These are phyloP conservation scores for Grantiella picta DNA, from an alignment of 2,113 vertebrate genomes.

Conservation along the genomic window DNA sequence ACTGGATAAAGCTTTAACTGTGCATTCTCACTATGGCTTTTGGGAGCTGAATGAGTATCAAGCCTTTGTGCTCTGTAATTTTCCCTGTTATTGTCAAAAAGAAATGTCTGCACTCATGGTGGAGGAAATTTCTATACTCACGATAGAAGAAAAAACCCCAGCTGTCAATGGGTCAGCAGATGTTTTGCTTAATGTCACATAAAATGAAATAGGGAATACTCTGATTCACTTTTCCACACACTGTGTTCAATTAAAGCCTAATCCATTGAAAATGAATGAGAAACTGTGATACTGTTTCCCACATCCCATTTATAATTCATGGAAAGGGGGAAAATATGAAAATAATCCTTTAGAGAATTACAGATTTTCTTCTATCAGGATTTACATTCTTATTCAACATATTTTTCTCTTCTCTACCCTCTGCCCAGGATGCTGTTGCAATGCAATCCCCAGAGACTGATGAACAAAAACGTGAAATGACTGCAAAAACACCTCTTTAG, in stretches of 20 bases:
- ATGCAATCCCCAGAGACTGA: neutral
- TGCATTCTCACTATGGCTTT: neutral
- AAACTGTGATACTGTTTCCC: neutral
- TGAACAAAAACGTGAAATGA: neutral
- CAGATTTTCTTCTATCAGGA: neutral
- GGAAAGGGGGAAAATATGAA: neutral
- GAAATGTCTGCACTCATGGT: neutral
- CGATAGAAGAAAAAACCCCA: neutral
- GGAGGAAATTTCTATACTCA: neutral
- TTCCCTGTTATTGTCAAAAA: neutral
- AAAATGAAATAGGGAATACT: neutral
- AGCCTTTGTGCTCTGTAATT: fast-evolving
- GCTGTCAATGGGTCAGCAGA: neutral
- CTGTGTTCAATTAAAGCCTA: neutral
- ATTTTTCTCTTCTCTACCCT: neutral
- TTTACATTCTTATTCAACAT: neutral
- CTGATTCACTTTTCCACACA: neutral
- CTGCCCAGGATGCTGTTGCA: neutral
- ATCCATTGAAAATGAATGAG: neutral
- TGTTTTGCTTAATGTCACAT: neutral
- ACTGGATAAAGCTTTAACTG: neutral
- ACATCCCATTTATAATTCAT: neutral
- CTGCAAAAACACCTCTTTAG: neutral
- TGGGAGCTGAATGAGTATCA: neutral
- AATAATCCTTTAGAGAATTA: neutral